phyloP scores from a whole-genome alignment of 2,113 vertebrate genomes.

The Burhinus oedicnemus region DNA sequence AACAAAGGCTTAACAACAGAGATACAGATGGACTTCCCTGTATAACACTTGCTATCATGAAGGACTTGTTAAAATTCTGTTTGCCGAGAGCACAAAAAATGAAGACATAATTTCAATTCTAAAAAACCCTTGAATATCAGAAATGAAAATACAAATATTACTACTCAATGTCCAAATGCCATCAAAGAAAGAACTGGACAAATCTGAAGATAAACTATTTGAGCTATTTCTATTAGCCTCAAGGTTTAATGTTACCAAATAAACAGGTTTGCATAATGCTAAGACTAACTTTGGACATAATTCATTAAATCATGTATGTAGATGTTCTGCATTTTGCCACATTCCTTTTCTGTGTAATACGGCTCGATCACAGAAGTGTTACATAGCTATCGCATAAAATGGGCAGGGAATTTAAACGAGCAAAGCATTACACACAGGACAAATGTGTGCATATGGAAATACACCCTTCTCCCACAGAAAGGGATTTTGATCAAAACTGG shows the following conservation, averaged over 20 bases:
- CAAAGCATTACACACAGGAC: not conserved
- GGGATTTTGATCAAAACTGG: not conserved
- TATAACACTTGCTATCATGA: not conserved
- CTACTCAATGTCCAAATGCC: not conserved
- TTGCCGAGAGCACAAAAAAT: not conserved
- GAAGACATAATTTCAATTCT: slow-evolving; percentile 15
- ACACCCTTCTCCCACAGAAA: not conserved
- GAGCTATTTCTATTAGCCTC: slow-evolving; percentile 10
- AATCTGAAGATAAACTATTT: slow-evolving; percentile 28
- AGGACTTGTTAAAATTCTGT: slow-evolving; percentile 2
- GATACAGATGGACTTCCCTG: not conserved
- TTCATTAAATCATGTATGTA: not conserved
- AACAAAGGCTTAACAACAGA: not conserved
- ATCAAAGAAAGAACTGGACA: not conserved
- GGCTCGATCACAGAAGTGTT: not conserved
- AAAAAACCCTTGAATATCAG: not conserved
- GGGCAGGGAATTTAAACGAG: not conserved
- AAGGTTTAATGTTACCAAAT: slow-evolving; percentile 25
- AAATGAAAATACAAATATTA: slow-evolving; percentile 39
- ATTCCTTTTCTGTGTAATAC: not conserved
- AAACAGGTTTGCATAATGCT: slow-evolving; percentile 24
- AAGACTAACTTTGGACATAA: not conserved
- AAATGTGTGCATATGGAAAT: not conserved
- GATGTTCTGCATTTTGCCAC: slow-evolving; percentile 7
- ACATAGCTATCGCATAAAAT: not conserved